Base-by-base conservation (phyloP, 2,797 vertebrate species). In the Silurus aristotelis region DNA sequence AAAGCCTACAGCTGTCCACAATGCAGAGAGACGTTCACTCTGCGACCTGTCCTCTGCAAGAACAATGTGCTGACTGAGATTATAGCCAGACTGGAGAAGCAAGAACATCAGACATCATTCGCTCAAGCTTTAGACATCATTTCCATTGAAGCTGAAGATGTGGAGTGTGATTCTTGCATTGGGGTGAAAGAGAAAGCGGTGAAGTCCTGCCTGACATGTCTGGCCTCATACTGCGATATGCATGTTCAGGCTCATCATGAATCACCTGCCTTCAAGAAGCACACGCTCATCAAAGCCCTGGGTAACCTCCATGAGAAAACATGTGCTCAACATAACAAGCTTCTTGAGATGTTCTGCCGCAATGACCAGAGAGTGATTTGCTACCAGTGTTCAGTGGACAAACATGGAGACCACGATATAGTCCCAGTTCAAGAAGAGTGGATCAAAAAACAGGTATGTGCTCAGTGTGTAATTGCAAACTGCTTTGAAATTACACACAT, bases 81-180 rank as follows among this genome's bases (percentile, higher is more conserved):
- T 43, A 31, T 83, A 9, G 68, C 25, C 17, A 14, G 6, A 4
- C 15, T 87, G 58, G 6, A 87, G 48, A 14, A 72, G n/a, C 27
- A 3, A 0, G 52, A 55, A 14, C 25, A 46, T 1, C 46, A 79
- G 3, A 10, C 52, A 0, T 80, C 82, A 46, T 56, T 84, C 12
- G n/a, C 15, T 64, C 7, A 43, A 0, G 12, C 19, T 70, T 27
- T 75, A 17, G 75, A 79, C 19, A 14, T 58, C 10, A 22, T 67
- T 8, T 52, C 46, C 12, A 5, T 1, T 22, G 76, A 56, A 15
- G 52, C 0, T 31, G 76, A 84, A 22, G 76, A 83, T 7, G 85
- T 75, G 85, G 82, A 80, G 48, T 87, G 85, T 31, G 85, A 87
- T 48, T 83, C 27, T 15, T 87, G 85, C 60, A 79, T 87, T 1